Evolutionary conservation across 30 jellyfish, hydroid and myxozoan species (phyloP).

Genomic region (Pelagia noctiluca): DNA sequence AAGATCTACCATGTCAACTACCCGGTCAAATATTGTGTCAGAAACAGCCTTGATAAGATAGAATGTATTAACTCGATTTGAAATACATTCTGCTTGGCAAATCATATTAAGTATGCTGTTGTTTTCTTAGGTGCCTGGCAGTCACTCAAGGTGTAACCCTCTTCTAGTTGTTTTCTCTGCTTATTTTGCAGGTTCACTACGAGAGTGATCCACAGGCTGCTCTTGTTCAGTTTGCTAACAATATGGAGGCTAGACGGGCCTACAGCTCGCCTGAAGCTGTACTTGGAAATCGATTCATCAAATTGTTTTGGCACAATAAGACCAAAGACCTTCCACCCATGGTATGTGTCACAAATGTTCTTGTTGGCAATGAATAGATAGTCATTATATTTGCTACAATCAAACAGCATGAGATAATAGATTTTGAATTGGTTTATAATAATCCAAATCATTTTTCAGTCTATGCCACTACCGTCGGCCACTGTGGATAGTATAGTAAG

Average conservation of each 20-base stretch:
- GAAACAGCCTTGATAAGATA: too few relatives aligned
- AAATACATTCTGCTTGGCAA: too few relatives aligned
- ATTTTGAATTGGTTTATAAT: neutral
- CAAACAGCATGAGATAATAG: too few relatives aligned
- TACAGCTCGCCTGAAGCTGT: conserved; percentile 99
- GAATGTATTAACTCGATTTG: too few relatives aligned
- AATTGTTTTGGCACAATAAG: conserved; percentile 94
- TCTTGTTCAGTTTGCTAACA: conserved; percentile 85
- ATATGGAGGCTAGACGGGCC: conserved; percentile 93
- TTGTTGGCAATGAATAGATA: too few relatives aligned
- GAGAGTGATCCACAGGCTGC: conserved; percentile 97
- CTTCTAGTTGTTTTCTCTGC: neutral
- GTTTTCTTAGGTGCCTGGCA: too few relatives aligned
- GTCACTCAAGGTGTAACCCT: too few relatives aligned
- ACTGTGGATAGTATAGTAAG: neutral
- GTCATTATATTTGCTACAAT: too few relatives aligned
- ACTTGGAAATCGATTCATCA: conserved; percentile 98
- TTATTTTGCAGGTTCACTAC: conserved; percentile 64
- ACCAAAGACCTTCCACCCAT: conserved; percentile 65
- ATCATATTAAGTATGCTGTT: too few relatives aligned
- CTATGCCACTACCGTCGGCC: conserved; percentile 17
- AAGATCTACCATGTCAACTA: too few relatives aligned
- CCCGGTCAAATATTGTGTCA: too few relatives aligned
- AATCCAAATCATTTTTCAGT: conserved; percentile 1
- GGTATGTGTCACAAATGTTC: too few relatives aligned